Conservation (phyloP, 1,140 invertebrate genomes). For the Eurosta solidaginis region DNA sequence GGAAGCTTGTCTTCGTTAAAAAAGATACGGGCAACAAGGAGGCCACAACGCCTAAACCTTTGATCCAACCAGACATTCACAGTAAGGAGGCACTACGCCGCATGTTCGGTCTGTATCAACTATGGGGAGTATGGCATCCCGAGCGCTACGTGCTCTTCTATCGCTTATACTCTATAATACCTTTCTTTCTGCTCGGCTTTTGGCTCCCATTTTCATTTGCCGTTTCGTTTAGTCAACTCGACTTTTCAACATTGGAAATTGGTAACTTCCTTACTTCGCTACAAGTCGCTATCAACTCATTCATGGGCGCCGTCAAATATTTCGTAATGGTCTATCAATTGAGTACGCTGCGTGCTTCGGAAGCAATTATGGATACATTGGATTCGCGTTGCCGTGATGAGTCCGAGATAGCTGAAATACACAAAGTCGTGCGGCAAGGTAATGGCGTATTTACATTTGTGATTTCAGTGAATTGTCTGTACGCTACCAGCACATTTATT, state of each 20-base stretch:
- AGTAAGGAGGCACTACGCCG: too few relatives aligned
- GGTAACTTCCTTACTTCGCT: conserved; percentile 10
- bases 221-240: not conserved
- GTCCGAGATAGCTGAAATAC: conserved; percentile 32
- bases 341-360: conserved; percentile 33
- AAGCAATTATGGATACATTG: conserved; percentile 33
- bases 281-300: conserved; percentile 42
- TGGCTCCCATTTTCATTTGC: not conserved
- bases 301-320: conserved; percentile 41
- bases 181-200: too few relatives aligned
- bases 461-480: conserved; percentile 39
- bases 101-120: too few relatives aligned
- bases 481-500: conserved; percentile 41
- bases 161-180: too few relatives aligned
- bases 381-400: conserved; percentile 34
- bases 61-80: too few relatives aligned
- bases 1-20: too few relatives aligned
- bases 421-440: conserved; percentile 32
- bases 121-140: too few relatives aligned
- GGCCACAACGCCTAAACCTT: too few relatives aligned
- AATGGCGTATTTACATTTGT: conserved; percentile 41
- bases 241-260: not conserved
- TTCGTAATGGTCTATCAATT: conserved; percentile 37
- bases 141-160: too few relatives aligned
- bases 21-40: too few relatives aligned